Evolutionary conservation across 2,797 vertebrate species (phyloP).

Genomic region (Bovichtus variegatus): DNA sequence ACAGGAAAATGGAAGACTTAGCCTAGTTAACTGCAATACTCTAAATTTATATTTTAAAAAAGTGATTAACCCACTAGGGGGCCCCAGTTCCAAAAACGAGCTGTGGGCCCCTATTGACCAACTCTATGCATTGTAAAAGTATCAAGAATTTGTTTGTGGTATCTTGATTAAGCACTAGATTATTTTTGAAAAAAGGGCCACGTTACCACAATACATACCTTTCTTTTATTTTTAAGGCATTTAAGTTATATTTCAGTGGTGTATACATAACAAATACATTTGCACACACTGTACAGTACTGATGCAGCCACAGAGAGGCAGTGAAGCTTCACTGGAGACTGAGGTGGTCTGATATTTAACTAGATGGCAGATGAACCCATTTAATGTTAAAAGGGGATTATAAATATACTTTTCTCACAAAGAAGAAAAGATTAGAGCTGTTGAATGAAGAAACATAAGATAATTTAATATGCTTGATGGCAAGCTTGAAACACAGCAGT

Average conservation of each 20-base stretch:
- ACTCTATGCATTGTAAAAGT: background rate
- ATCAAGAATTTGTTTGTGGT: background rate
- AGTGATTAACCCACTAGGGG: background rate
- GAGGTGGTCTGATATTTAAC: background rate
- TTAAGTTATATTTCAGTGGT: background rate
- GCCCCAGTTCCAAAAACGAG: background rate
- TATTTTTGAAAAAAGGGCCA: background rate
- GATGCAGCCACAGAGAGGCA: slow-evolving; percentile 25
- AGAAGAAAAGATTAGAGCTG: background rate
- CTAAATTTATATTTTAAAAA: background rate
- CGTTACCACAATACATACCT: background rate
- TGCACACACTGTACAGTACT: background rate
- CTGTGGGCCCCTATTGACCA: background rate
- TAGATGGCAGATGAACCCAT: background rate
- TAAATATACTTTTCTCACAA: background rate
- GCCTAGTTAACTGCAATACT: background rate
- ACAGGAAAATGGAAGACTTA: background rate
- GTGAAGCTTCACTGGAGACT: background rate
- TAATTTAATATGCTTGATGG: background rate
- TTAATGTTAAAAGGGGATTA: background rate
- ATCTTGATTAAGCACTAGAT: background rate
- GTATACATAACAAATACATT: background rate
- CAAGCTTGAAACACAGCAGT: background rate
- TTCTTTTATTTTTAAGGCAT: background rate
- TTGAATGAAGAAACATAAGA: background rate